Evolutionary conservation across 2,113 vertebrate species (phyloP), one percentile per base, ranked within the genome.

Genomic region (Malaclemys terrapin): DNA sequence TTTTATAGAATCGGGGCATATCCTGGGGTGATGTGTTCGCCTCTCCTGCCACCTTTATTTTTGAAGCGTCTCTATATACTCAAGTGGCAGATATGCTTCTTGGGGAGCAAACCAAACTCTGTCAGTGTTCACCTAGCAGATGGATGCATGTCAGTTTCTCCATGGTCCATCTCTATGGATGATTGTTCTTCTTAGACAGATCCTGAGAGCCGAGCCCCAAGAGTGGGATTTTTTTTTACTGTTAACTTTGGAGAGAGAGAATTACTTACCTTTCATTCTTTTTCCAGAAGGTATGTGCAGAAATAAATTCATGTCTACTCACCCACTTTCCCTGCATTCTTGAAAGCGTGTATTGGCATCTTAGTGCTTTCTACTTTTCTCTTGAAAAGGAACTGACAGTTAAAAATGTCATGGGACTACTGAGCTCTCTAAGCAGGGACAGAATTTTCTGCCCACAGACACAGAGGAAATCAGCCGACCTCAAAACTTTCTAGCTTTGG

Each of bases 121-220:
- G 14, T 4, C 2, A 1, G 25, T 90, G 35, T 13, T 90, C 27
- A 59, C 54, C 52, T 69, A 1, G 1, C n/a, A 20, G 2, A 2
- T 80, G 4, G 6, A 16, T 13, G 42, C 45, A 69, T 49, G 5
- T 0, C 1, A 56, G 50, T 5, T 86, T 81, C 53, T 45, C 69
- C 0, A 0, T 2, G 8, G n/a, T 62, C 16, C 56, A 10, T 10
- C 10, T 94, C 85, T 78, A 59, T 3, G 45, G 10, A 29, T 4
- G 52, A 1, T 4, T 2, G 0, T 29, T 80, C 76, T 57, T 38
- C 29, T 88, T 62, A 54, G 85, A 89, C 82, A 49, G 2, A 10
- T 57, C 62, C 29, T 49, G 0, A 24, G 11, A 22, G 79, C 35
- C 8, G 11, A 86, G 2, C 38, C 22, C 79, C n/a, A 84, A 80